Evolutionary conservation across 2,797 vertebrate species (phyloP), one percentile per base, ranked within the genome.

Genomic region (Peromyscus aztecus): DNA sequence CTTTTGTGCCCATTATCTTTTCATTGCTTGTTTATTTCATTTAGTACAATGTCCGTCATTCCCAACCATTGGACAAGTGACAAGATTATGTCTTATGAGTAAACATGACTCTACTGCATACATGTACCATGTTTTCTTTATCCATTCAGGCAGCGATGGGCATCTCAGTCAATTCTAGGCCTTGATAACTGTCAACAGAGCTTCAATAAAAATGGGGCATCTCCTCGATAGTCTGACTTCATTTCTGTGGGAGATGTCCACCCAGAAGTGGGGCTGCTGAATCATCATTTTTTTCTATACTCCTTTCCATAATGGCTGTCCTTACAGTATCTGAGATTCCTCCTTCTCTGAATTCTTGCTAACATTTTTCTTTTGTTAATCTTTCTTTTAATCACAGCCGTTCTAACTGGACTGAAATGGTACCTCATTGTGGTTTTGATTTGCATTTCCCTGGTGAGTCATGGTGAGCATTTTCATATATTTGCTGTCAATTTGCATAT

Each of bases 391-490:
- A 13, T 40, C 61, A 65, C 31, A 46, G 23, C 16, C 34, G 67
- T 52, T 67, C 83, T n/a, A 57, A 78, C 57, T 16, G 16, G 34
- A 55, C 23, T 61, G 23, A 83, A 83, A 83, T 37, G 69, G 16
- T 23, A 76, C 43, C 34, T 76, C 57, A 85, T 4, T 67, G 61
- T 78, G 83, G 91, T 87, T 93, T 93, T 34, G 9, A 87, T 93
- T 87, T 87, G 59, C 83, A 93, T 93, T 93, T 86, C 37, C 34
- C 49, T 57, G 13, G 61, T 65, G 69, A 69, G 14, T 78, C 37
- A 57, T 43, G 7, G 9, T 78, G n/a, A 67, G 23, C 9, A 57
- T 93, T 87, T 67, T 55, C 57, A 76, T 65, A 27, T n/a, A 57
- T 57, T 78, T 93, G 59, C 14, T 67, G 21, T n/a, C 1, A 40